A percentile compares a stretch with the other conserved stretches of the same genome.
Evolutionary conservation across 2,888 invertebrate genomes (phyloP).

Genomic region (Troglohyphantes excavatus): DNA sequence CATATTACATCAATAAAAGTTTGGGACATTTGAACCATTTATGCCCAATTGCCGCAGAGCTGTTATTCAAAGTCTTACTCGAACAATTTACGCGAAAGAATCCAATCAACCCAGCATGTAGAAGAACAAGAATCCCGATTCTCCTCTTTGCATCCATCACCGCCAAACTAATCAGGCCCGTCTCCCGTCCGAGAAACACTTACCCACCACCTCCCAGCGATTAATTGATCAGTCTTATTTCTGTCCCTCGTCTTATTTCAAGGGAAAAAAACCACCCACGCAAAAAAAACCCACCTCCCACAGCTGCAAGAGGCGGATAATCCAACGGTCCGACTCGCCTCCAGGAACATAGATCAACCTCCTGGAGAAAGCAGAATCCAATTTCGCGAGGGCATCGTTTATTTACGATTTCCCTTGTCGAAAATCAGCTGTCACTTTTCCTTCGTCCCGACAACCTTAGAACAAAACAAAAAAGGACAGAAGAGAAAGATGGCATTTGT

Average conservation of each 20-base stretch:
- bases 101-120: background rate
- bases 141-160: slow-evolving; percentile 4
- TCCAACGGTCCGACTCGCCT: slow-evolving; percentile 15
- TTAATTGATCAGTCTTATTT: slow-evolving; percentile 40
- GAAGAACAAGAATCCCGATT: background rate
- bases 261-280: background rate
- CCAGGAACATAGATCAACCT: slow-evolving; percentile 57
- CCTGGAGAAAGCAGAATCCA: slow-evolving; percentile 62
- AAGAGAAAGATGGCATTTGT: slow-evolving; percentile 44
- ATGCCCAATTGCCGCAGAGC: no score
- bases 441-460: slow-evolving; percentile 48
- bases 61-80: no score
- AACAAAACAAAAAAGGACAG: slow-evolving; percentile 44
- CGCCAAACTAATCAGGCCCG: background rate
- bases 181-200: slow-evolving; percentile 1
- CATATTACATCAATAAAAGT: no score
- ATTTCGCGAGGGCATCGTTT: slow-evolving; percentile 69
- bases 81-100: no score
- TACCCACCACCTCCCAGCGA: background rate
- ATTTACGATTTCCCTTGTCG: slow-evolving; percentile 74
- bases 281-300: background rate
- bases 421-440: slow-evolving; percentile 76
- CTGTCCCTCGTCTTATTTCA: background rate
- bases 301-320: slow-evolving; percentile 21
- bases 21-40: no score